A percentile compares a stretch with the other conserved stretches of the same genome.
Conservation (phyloP, 2,113 vertebrate genomes). For the Pithys albifrons region DNA sequence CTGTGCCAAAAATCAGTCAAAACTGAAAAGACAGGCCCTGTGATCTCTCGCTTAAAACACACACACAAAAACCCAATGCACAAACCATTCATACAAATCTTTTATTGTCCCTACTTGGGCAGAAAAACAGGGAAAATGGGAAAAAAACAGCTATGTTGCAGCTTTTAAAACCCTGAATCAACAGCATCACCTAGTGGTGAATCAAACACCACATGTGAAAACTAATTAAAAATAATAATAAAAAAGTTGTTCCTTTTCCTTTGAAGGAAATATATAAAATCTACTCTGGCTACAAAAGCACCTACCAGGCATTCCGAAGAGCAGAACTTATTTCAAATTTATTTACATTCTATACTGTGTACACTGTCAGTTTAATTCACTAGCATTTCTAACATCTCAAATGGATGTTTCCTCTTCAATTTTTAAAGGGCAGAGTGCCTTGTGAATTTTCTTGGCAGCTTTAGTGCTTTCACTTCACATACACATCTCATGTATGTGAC, state of each 20-base stretch:
- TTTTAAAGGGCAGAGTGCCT: neutral
- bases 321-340: neutral
- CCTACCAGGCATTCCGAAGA: neutral
- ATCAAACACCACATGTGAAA: neutral
- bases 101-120: neutral
- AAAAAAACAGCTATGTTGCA: rapidly evolving
- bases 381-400: neutral
- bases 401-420: neutral
- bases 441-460: neutral
- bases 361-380: neutral
- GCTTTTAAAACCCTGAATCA: neutral
- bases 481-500: neutral
- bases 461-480: neutral
- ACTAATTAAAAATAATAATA: neutral
- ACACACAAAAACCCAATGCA: neutral
- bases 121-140: neutral
- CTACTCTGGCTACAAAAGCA: neutral
- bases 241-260: neutral
- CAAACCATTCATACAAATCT: neutral
- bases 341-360: neutral
- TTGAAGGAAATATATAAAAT: neutral
- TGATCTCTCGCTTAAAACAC: neutral
- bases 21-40: neutral
- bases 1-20: neutral
- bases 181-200: conserved; percentile 39